Conservation (phyloP, 2,888 invertebrate genomes). For the Nemoura dubitans region DNA sequence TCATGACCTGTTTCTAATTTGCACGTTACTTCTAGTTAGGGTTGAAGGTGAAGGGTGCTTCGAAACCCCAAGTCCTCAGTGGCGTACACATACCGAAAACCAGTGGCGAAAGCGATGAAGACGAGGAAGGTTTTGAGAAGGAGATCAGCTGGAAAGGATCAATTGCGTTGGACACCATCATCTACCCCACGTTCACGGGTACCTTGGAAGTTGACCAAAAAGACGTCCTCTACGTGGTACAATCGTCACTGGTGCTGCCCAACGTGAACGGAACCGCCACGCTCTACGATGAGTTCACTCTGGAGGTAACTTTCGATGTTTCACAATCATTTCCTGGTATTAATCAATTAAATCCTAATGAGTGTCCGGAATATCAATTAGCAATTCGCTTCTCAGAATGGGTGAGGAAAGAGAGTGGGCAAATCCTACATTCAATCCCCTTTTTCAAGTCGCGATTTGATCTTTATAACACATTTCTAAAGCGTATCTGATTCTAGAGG, state of each 20-base stretch:
- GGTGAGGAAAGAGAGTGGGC: too few species aligned
- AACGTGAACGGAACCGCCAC: constrained; percentile 66
- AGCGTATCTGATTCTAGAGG: too few species aligned
- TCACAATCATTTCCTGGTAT: constrained; percentile 10
- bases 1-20: not conserved
- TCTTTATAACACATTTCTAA: too few species aligned
- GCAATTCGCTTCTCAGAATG: too few species aligned
- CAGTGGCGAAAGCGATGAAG: constrained; percentile 53
- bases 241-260: constrained; percentile 64
- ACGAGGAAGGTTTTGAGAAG: constrained; percentile 61
- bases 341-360: too few species aligned
- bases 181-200: constrained; percentile 68
- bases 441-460: too few species aligned
- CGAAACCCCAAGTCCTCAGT: constrained; percentile 48
- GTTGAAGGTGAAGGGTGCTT: constrained; percentile 50
- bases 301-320: constrained; percentile 39
- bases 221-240: constrained; percentile 61
- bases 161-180: constrained; percentile 66
- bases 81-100: constrained; percentile 48
- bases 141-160: constrained; percentile 66
- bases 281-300: constrained; percentile 65
- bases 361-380: too few species aligned
- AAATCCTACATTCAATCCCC: too few species aligned
- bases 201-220: constrained; percentile 66
- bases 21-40: constrained; percentile 46